Base-by-base conservation (phyloP, 2,797 vertebrate species). In the Halcyon badia region DNA sequence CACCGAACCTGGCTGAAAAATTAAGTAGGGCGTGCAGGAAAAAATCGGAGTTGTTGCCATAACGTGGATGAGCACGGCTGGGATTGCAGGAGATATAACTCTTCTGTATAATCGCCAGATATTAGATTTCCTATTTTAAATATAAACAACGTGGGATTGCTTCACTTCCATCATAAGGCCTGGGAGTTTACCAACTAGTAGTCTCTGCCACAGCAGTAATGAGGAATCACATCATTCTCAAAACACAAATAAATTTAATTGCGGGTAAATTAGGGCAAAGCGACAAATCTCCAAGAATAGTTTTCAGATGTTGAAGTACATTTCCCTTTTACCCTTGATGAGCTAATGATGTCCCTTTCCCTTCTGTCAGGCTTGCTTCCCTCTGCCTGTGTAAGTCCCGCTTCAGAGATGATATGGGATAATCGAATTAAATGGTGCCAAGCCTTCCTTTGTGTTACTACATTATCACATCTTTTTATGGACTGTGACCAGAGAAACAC, bases 91-190 rank as follows among this genome's bases (percentile, higher is more conserved):
- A 52, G 61, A 65, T 83, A 35, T 77, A 72, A 69, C 8, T 4
- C 10, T 82, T 75, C 18, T 56, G 2, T 48, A 10, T 14, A 72
- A 52, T 57, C 19, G 72, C 7, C 4, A 64, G 37, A 24, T 1
- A 16, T 35, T 15, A 56, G 11, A 28, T 72, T 73, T 83, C 64
- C 11, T 65, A 2, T 51, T 83, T 88, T n/a, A 42, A 65, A 48
- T 6, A 39, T 21, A 26, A 60, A 44, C 20, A 31, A 1, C 7
- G 4, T 33, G 7, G 22, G 7, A 71, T 1, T 0, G 5, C 9
- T 85, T 81, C 10, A 9, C 1, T 84, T 10, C 11, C 8, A 26
- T 19, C 4, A 0, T 17, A 70, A 70, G 15, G 35, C 12, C 12
- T 5, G 12, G 49, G 4, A 37, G 19, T 69, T 79, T 76, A 13